Conservation (phyloP, 2,113 vertebrate genomes). For the Grammomys surdaster region DNA sequence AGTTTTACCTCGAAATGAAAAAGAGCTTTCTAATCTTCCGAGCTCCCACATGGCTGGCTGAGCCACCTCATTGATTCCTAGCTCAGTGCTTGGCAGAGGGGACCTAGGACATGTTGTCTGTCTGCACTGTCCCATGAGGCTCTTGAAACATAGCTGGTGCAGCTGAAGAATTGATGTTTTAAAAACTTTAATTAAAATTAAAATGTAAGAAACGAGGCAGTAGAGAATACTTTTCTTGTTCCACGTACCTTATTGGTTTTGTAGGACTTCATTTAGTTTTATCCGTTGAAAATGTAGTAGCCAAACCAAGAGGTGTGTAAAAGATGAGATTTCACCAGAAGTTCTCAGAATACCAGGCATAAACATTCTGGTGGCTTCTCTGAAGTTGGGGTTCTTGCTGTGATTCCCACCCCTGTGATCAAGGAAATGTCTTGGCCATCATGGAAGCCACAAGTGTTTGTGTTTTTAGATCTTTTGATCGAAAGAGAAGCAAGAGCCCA, state of each 20-base stretch:
- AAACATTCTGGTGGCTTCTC: not conserved
- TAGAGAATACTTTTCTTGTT: not conserved
- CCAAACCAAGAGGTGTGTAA: not conserved
- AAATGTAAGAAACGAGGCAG: not conserved
- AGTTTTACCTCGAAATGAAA: not conserved
- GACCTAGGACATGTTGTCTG: not conserved
- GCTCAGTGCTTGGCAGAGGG: not conserved
- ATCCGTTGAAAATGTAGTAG: not conserved
- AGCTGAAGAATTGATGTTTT: not conserved
- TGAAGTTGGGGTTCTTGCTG: not conserved
- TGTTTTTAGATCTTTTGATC: not conserved
- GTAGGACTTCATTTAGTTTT: constrained; percentile 17
- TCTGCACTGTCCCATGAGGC: accelerated
- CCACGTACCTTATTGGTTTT: not conserved
- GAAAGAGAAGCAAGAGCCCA: not conserved
- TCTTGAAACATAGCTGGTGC: not conserved
- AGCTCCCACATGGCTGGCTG: not conserved
- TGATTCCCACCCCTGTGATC: not conserved
- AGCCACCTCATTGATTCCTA: not conserved
- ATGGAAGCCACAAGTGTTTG: not conserved
- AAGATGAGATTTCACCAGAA: not conserved
- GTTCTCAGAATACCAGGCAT: too few relatives aligned
- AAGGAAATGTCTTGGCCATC: not conserved
- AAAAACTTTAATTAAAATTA: not conserved
- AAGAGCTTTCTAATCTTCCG: not conserved